phyloP scores from a whole-genome alignment of 1,140 invertebrate genomes.

The Colletes latitarsis region DNA sequence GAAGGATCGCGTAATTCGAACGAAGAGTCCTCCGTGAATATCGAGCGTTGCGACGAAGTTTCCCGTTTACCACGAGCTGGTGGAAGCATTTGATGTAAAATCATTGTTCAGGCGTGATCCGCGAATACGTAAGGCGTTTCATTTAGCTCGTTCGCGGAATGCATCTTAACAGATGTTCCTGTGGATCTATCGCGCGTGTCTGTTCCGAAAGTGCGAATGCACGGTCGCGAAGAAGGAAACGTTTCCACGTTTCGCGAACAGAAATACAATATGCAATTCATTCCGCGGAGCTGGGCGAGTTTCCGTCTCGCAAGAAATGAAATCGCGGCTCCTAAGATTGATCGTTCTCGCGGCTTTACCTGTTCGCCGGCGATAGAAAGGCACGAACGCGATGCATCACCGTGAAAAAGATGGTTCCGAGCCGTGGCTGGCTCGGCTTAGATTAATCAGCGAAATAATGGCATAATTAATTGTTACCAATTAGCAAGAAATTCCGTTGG shows the following conservation, averaged over 20 bases:
- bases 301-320: slow-evolving; percentile 52
- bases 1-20: slow-evolving; percentile 22
- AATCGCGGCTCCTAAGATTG: slow-evolving; percentile 55
- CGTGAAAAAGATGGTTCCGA: slow-evolving; percentile 41
- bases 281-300: slow-evolving; percentile 2
- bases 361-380: slow-evolving; percentile 3
- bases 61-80: background rate
- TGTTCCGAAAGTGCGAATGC: background rate
- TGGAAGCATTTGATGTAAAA: background rate
- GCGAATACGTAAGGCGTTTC: background rate
- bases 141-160: background rate
- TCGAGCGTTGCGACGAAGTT: background rate
- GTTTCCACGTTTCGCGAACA: background rate
- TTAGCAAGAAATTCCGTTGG: slow-evolving; percentile 62
- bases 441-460: slow-evolving; percentile 71
- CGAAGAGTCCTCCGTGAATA: slow-evolving; percentile 19
- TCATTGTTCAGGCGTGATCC: background rate
- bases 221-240: no score
- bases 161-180: background rate
- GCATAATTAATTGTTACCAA: slow-evolving; percentile 68
- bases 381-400: slow-evolving; percentile 6
- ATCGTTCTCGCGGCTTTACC: slow-evolving; percentile 49
- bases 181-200: background rate
- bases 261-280: slow-evolving; percentile 33
- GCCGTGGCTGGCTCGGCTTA: slow-evolving; percentile 29